Conservation (phyloP, 2,888 invertebrate genomes). For the Drosophila maculinotata region DNA sequence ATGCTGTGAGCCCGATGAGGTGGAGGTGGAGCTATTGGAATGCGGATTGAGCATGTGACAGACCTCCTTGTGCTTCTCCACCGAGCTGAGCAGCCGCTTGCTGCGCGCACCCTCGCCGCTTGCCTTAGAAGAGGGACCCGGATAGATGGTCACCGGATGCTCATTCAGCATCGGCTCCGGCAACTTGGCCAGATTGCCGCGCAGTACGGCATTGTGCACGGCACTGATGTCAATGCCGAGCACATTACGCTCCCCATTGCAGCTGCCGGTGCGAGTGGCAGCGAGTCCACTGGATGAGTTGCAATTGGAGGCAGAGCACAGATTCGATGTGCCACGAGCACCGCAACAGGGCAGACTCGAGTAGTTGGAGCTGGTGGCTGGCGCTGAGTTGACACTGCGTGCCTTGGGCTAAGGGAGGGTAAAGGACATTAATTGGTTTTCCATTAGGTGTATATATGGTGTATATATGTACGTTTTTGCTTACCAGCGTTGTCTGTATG, state of each 20-base stretch:
- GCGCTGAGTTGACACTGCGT: conserved; percentile 73
- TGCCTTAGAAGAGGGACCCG: conserved; percentile 84
- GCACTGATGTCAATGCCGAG: conserved; percentile 85
- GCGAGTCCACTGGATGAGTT: conserved; percentile 58
- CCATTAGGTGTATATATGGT: conserved; percentile 25
- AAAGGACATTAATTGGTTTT: conserved; percentile 56
- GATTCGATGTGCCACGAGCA: conserved; percentile 65
- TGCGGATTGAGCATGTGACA: conserved; percentile 86
- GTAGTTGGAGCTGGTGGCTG: conserved; percentile 83
- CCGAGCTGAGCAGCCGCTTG: conserved; percentile 86
- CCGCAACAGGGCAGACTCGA: conserved; percentile 85
- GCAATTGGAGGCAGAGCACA: conserved; percentile 43
- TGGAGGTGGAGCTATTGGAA: conserved; percentile 69
- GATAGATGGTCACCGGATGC: conserved; percentile 89
- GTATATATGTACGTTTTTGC: conserved; percentile 72
- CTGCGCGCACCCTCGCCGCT: conserved; percentile 55
- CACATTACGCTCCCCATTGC: conserved; percentile 84
- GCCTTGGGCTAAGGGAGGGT: conserved; percentile 82
- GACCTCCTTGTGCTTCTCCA: conserved; percentile 92
- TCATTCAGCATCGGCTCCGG: conserved; percentile 86
- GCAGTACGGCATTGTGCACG: conserved; percentile 85
- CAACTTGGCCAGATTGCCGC: conserved; percentile 84
- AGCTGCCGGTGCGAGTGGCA: conserved; percentile 74
- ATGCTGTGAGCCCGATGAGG: conserved; percentile 69
- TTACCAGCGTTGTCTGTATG: conserved; percentile 91